Base-by-base conservation (phyloP, 1,140 invertebrate genomes). In the Pseudomyrmex flavicornis region DNA sequence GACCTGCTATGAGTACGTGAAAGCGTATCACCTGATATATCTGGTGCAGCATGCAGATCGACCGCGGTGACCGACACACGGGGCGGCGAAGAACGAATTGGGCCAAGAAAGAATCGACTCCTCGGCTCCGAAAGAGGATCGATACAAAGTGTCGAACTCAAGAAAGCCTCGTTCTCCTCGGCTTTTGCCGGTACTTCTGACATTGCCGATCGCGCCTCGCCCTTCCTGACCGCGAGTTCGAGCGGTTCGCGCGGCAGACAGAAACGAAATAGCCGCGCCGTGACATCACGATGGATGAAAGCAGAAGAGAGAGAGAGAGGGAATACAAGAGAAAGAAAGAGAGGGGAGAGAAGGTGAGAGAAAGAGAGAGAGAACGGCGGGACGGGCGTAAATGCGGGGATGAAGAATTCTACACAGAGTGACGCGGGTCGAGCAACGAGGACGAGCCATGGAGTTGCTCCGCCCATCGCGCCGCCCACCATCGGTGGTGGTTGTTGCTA, bases 181-280 rank as follows among this genome's bases (percentile, higher is more conserved):
- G 59, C 56, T 80, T 65, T 79, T 61, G 87, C 79, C 87, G 85
- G 87, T 69, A 88, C 87, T 88, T 89, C 88, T 88, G 85, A 83
- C 84, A 87, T 89, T 74, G 84, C 35, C 75, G 59, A 48, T 79
- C 75, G 59, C 77, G 83, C 85, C 73, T 89, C 79, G 77, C 69
- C 59, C 84, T 82, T 61, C 56, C 66, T 59, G 44, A 35, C 22
- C 54, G 52, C 44, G 44, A 59, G 68, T 59, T 80, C 65, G 54
- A 80, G 66, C 54, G 59, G 72, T 66, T 59, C 50, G 56, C 66
- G 54, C 20, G 54, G 76, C 54, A 59, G 66, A 80, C 54, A 80
- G 66, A 80, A 80, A 80, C 66, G 76, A 54, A 80, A 72, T 80
- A 80, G 66, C 66, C 46, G 17, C 22, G 58, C 10, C 17, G 20